Evolutionary conservation across 2,888 invertebrate species (phyloP).

Genomic region (Eristalinus sepulchralis): DNA sequence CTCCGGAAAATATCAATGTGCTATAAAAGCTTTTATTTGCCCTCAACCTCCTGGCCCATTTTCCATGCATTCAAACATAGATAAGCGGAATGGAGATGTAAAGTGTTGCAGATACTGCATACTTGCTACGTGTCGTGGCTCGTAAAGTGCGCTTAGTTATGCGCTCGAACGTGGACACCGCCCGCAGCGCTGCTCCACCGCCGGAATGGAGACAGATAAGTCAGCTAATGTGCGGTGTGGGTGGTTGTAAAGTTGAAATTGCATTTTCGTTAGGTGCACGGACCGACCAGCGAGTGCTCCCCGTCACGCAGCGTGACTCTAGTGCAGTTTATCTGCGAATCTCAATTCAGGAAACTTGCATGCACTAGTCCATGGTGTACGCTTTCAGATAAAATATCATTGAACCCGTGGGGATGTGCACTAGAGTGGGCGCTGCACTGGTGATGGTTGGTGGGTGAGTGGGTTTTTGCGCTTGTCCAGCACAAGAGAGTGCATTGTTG

Average conservation of each 20-base stretch:
- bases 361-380: slow-evolving; percentile 47
- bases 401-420: background rate
- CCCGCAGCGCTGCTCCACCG: background rate
- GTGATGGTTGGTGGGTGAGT: background rate
- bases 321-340: slow-evolving; percentile 23
- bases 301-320: slow-evolving; percentile 31
- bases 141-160: slow-evolving; percentile 27
- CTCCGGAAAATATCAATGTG: slow-evolving; percentile 56
- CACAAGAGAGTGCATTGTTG: background rate
- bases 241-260: slow-evolving; percentile 49
- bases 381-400: background rate
- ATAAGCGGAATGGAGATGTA: slow-evolving; percentile 24
- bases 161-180: slow-evolving; percentile 7
- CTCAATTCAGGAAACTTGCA: slow-evolving; percentile 46
- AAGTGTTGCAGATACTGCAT: slow-evolving; percentile 12
- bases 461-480: background rate
- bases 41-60: no score
- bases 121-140: background rate
- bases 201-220: background rate
- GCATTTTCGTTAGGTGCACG: slow-evolving; percentile 30
- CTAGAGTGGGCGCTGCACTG: background rate
- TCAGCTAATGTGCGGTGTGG: background rate
- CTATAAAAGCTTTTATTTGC: slow-evolving; percentile 45
- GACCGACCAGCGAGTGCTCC: background rate
- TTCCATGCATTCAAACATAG: background rate